A percentile compares a stretch with the other conserved stretches of the same genome.
phyloP scores from a whole-genome alignment of 2,888 invertebrate species.

The Marronus borbonicus region DNA sequence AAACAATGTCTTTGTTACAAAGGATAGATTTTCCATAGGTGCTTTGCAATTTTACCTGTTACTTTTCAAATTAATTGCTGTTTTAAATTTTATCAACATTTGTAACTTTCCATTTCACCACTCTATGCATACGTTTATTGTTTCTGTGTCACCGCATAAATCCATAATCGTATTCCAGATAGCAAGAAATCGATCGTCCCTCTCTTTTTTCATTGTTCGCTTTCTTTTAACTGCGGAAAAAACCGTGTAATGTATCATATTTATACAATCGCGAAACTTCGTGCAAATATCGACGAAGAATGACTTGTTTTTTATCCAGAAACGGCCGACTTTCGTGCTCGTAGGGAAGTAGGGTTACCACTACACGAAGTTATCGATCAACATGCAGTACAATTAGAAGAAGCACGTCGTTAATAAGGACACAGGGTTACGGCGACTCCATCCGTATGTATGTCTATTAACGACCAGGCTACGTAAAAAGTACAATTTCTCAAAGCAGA shows the following conservation, averaged over 20 bases:
- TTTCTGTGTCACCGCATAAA: constrained; percentile 3
- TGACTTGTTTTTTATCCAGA: constrained; percentile 31
- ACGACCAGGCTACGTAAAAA: background rate
- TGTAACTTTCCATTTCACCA: background rate
- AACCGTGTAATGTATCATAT: background rate
- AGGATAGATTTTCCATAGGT: too few relatives aligned
- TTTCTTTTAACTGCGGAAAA: background rate
- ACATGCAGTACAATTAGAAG: constrained; percentile 31
- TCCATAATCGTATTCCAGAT: background rate
- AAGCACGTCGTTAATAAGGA: constrained; percentile 27
- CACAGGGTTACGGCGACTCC: background rate
- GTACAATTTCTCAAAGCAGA: background rate
- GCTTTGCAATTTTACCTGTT: too few relatives aligned
- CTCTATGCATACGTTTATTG: too few relatives aligned
- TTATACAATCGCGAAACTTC: constrained; percentile 14
- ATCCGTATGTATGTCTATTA: background rate
- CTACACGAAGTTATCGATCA: constrained; percentile 19
- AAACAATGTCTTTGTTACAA: too few relatives aligned
- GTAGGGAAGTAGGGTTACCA: constrained; percentile 1
- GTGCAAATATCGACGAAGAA: constrained; percentile 26
- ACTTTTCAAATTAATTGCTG: too few relatives aligned
- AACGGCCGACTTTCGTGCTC: constrained; percentile 12
- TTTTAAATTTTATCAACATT: background rate
- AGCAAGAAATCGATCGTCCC: constrained; percentile 7
- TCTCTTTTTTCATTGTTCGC: constrained; percentile 5